phyloP scores from a whole-genome alignment of 1,140 invertebrate species.

The Listronotus oregonensis region DNA sequence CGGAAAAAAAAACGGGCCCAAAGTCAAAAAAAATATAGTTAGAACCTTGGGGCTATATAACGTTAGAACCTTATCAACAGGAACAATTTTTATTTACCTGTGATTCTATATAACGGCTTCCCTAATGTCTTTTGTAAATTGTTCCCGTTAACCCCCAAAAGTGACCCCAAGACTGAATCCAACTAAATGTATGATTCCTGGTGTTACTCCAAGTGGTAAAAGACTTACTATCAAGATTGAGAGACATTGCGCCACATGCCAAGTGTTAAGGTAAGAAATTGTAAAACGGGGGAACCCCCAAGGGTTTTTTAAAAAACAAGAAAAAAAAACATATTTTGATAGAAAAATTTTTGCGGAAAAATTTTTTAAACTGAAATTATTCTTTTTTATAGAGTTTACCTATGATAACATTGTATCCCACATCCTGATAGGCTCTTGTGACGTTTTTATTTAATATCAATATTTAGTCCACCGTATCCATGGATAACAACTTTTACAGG shows the following conservation, averaged over 20 bases:
- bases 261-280: constrained; percentile 58
- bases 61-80: no score
- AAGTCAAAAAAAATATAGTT: no score
- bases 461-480: constrained; percentile 48
- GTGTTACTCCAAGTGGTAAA: constrained; percentile 46
- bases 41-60: no score
- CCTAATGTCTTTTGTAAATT: constrained; percentile 44
- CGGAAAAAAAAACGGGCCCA: no score
- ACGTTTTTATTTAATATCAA: constrained; percentile 47
- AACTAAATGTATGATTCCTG: constrained; percentile 61
- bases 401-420: constrained; percentile 48
- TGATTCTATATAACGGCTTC: constrained; percentile 62
- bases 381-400: no score
- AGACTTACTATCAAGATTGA: constrained; percentile 55
- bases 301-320: no score
- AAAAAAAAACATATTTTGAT: no score
- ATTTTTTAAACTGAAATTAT: no score
- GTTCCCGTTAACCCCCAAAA: constrained; percentile 66
- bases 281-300: no score
- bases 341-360: no score
- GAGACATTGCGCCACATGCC: constrained; percentile 58
- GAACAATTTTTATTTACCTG: no score
- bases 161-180: constrained; percentile 71
- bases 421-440: constrained; percentile 43
- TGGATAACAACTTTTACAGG: constrained; percentile 51